A percentile compares a stretch with the other conserved stretches of the same genome.
Conservation (phyloP, 2,888 invertebrate genomes). For the Cataglyphis albicans region DNA sequence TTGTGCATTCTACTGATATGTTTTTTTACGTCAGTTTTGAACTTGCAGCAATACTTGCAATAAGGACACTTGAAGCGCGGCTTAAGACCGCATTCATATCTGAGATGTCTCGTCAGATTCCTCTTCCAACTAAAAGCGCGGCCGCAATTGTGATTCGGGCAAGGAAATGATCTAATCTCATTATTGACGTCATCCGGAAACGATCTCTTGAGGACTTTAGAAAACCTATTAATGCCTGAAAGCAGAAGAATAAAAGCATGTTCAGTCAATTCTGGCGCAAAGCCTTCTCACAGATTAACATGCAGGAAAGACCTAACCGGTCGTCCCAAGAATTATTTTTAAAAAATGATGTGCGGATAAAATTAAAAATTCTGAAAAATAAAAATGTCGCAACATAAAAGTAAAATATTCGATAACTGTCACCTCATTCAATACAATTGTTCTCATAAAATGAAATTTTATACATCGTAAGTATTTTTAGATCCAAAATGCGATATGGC, state of each 20-base stretch:
- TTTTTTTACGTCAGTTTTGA: constrained; percentile 68
- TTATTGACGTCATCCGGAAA: background rate
- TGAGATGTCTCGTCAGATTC: constrained; percentile 73
- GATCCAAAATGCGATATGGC: constrained; percentile 5
- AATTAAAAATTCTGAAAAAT: constrained; percentile 15
- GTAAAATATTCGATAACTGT: background rate
- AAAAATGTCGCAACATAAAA: constrained; percentile 20
- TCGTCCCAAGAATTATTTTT: background rate
- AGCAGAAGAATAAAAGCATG: constrained; percentile 29
- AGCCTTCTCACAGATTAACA: constrained; percentile 1
- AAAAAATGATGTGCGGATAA: background rate
- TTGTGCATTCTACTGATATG: constrained; percentile 70
- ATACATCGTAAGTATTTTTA: background rate
- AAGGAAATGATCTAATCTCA: constrained; percentile 22
- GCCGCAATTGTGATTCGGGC: constrained; percentile 71
- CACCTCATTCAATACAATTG: constrained; percentile 8
- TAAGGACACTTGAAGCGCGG: constrained; percentile 76
- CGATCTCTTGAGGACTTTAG: background rate
- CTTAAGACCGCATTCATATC: constrained; percentile 76
- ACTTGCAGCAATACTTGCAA: constrained; percentile 69
- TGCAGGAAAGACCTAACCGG: background rate
- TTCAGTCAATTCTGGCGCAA: constrained; percentile 19
- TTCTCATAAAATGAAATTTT: constrained; percentile 14
- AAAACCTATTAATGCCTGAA: constrained; percentile 32
- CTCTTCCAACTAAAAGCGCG: constrained; percentile 74